Base-by-base conservation (phyloP, 1,140 invertebrate genomes). In the Orchestia grillus region DNA sequence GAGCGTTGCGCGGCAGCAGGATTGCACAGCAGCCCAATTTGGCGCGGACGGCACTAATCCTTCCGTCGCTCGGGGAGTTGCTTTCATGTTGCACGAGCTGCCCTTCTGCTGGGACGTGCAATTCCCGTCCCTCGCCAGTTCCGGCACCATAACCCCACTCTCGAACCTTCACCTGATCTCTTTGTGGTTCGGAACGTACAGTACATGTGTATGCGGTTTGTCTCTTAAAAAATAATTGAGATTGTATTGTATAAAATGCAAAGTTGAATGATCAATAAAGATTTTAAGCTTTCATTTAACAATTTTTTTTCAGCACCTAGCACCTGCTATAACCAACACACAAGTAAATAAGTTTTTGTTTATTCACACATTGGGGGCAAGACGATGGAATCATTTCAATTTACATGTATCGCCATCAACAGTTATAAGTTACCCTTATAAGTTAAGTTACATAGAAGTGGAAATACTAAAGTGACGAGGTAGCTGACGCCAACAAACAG, bases 1-100 rank as follows among this genome's bases (percentile, higher is more conserved):
- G 62, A 77, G 62, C 62, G 62, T 77, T 77, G 62, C 62, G 62
- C 62, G 62, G 62, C 62, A 77, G 62, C 62, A 77, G 62, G 62
- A 91, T 91, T 91, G 88, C 88, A 91, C 88, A 44, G 88, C 88
- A 41, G 41, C 88, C 88, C 88, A 91, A 91, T 91, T 91, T 91
- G 88, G 41, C 41, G 44, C 8, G 88, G 88, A 91, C 88, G 88
- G 88, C 4, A 44, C 88, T 91, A 91, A 91, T 91, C 88, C 88
- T 91, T 91, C 88, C 88, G 88, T 91, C 36, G 88, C 88, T 44
- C 44, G 88, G 88, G 41, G 88, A 91, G 88, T 77, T 77, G 88
- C 88, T 91, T 91, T 91, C 88, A 91, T 91, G 88, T 91, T 91
- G 44, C 88, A 44, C 88, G 88, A 91, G 41, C 88, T 19, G 41